Base-by-base conservation (phyloP, 2,888 invertebrate species). In the Scaptodrosophila latifasciaeformis region DNA sequence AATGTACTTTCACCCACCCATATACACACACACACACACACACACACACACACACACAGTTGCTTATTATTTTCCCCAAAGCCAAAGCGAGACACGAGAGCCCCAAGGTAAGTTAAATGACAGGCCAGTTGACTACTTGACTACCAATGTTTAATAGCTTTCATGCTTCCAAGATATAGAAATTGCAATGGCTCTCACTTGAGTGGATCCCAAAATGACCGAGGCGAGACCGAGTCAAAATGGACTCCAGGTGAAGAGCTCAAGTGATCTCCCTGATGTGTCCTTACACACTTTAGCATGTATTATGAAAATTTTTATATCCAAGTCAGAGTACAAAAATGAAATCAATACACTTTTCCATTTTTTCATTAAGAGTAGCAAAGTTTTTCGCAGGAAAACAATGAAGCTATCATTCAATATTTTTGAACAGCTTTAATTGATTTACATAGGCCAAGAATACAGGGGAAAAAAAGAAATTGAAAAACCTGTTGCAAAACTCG, bases 71-170 rank as follows among this genome's bases (percentile, higher is more conserved):
- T 48, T 54, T 35, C n/a, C 34, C 34, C 34, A 13, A 18, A 17
- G 37, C 15, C 17, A 9, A n/a, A n/a, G 39, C 43, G 55, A 40
- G 50, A 61, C n/a, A n/a, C n/a, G 49, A 62, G 61, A 60, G 61
- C 37, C 24, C 43, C 35, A 60, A 49, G 47, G 50, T 55, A 47
- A 29, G 43, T 39, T 55, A 55, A 39, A 43, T 31, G 43, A 30
- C 21, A 34, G 46, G n/a, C n/a, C n/a, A n/a, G n/a, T 15, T 35
- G 59, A 13, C 6, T 15, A 34, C 52, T 21, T 10, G 30, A 12
- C 21, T 34, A 27, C n/a, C 9, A 18, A 27, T 10, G 12, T 35
- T 62, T 62, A 62, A 62, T 62, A 52, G 62, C 62, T 49, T 31
- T 46, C 56, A 42, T 55, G 50, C 51, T 24, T n/a, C n/a, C n/a